Percentiles rank a stretch among this genome's conserved stretches.
phyloP scores from a whole-genome alignment of 2,797 vertebrate genomes.

The Poecile montanus region DNA sequence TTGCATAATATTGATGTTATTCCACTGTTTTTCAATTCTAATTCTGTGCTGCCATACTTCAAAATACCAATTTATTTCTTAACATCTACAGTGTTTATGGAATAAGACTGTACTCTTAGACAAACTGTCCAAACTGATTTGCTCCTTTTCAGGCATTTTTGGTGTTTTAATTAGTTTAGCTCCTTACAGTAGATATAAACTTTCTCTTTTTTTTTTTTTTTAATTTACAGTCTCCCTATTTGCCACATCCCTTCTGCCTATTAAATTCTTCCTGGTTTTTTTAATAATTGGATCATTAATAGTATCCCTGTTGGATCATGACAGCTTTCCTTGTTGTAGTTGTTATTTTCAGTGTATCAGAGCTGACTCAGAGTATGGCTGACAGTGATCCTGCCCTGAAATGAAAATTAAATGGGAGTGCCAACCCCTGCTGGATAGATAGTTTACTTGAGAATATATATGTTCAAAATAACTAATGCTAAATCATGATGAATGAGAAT shows the following conservation, averaged over 20 bases:
- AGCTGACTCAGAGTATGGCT: neutral
- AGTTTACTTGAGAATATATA: neutral
- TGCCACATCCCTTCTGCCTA: neutral
- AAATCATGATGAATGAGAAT: neutral
- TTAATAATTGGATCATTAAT: neutral
- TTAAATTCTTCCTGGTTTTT: neutral
- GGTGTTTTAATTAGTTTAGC: conserved; percentile 43
- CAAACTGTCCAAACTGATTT: conserved; percentile 34
- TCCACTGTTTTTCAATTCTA: conserved; percentile 42
- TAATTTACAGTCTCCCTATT: neutral
- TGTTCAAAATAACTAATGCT: neutral
- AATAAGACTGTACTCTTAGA: neutral
- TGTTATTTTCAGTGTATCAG: conserved; percentile 8
- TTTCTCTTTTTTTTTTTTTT: neutral
- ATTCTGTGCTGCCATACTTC: conserved; percentile 24
- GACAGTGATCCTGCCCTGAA: neutral
- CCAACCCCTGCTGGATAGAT: neutral
- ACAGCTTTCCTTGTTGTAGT: neutral
- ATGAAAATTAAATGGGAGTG: neutral
- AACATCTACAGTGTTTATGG: neutral
- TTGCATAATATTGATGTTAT: conserved; percentile 6
- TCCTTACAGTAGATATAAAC: neutral
- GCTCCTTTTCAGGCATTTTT: neutral
- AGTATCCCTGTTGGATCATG: neutral
- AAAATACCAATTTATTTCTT: conserved; percentile 28